These are phyloP conservation scores for Propithecus coquereli DNA, from an alignment of 2,113 vertebrate species.

Conservation along the genomic window DNA sequence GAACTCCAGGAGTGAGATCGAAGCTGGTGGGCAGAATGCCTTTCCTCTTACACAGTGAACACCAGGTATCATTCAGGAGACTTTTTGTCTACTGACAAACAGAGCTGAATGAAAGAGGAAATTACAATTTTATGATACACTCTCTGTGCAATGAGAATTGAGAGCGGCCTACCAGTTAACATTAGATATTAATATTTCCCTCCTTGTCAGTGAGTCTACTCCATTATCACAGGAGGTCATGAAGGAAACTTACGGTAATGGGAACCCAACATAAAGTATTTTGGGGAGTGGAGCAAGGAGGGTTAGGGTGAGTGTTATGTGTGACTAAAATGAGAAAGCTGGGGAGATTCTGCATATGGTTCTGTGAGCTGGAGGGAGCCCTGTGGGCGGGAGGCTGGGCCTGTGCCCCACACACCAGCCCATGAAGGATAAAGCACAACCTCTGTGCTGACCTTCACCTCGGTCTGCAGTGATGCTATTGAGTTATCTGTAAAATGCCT, in stretches of 20 bases:
- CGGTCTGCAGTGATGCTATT: background rate
- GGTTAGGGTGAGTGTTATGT: background rate
- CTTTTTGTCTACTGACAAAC: background rate
- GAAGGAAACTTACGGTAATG: background rate
- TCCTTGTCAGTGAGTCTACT: background rate
- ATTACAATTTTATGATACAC: background rate
- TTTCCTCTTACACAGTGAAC: background rate
- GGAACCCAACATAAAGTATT: background rate
- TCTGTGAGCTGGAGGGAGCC: background rate
- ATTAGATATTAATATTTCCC: background rate
- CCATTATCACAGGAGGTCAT: background rate
- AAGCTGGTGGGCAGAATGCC: background rate
- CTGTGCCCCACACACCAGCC: background rate
- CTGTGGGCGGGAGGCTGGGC: fast-evolving
- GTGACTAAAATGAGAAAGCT: background rate
- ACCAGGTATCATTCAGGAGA: background rate
- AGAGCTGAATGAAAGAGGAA: background rate
- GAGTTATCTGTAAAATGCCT: background rate
- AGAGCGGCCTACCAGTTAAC: background rate
- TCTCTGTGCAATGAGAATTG: background rate
- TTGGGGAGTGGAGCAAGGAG: background rate
- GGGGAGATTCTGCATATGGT: background rate
- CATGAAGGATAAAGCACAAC: fast-evolving
- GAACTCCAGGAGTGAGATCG: background rate
- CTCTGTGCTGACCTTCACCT: background rate